Conservation (phyloP, 2,113 vertebrate species). For the Etheostoma cragini region DNA sequence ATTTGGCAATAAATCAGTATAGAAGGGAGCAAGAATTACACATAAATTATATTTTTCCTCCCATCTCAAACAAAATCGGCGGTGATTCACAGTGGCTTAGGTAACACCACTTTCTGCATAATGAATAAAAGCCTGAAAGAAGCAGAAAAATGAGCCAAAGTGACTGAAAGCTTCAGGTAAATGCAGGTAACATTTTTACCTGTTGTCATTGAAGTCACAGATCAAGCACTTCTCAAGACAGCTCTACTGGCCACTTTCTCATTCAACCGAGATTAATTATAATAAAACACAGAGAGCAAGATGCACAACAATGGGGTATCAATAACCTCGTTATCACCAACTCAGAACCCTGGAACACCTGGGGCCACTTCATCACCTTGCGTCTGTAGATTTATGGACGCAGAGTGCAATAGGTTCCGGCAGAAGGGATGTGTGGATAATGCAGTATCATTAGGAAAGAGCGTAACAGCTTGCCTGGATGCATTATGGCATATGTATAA, state of each 20-base stretch:
- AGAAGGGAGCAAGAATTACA: conserved; percentile 16
- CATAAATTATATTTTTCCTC: not conserved
- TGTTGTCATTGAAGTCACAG: not conserved
- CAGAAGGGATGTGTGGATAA: conserved; percentile 68
- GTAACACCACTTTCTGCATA: not conserved
- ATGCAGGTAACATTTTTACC: not conserved
- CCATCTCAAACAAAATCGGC: conserved; percentile 2
- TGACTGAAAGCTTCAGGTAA: conserved; percentile 10
- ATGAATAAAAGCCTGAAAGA: not conserved
- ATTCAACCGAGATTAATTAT: conserved; percentile 68
- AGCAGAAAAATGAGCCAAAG: not conserved
- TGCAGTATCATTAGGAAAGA: conserved; percentile 75
- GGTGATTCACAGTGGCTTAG: conserved; percentile 39
- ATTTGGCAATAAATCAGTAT: conserved; percentile 43
- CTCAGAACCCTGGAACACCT: conserved; percentile 80
- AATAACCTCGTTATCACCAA: conserved; percentile 80
- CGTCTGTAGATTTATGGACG: conserved; percentile 74
- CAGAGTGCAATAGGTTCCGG: conserved; percentile 37
- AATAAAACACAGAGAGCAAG: conserved; percentile 67
- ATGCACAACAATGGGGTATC: conserved; percentile 74
- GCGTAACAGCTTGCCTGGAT: conserved; percentile 45
- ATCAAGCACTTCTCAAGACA: conserved; percentile 37
- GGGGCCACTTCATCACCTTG: conserved; percentile 81
- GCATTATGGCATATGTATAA: conserved; percentile 58
- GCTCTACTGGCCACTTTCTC: conserved; percentile 49